Percentiles rank a stretch among this genome's conserved stretches.
Conservation (phyloP, 1,140 invertebrate genomes). For the Amyelois transitella region DNA sequence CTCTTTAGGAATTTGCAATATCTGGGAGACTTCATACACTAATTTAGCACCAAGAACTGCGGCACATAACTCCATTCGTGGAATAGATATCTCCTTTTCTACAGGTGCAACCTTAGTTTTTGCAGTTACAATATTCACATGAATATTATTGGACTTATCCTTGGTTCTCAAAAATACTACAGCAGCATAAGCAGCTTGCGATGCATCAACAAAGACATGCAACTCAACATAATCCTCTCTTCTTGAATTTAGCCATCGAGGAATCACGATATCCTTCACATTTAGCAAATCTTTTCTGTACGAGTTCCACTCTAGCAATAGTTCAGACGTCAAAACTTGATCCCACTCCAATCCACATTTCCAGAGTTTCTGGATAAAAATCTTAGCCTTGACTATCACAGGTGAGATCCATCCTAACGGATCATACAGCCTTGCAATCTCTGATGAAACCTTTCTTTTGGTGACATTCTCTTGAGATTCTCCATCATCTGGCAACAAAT, state of each 20-base stretch:
- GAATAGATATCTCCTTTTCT: too few relatives aligned
- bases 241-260: conserved; percentile 1
- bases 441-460: conserved; percentile 25
- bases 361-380: conserved; percentile 43
- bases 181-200: conserved; percentile 15
- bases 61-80: conserved; percentile 12
- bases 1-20: conserved; percentile 23
- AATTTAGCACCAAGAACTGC: conserved; percentile 19
- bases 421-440: conserved; percentile 37
- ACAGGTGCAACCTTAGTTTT: conserved; percentile 34
- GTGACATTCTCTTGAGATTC: too few relatives aligned
- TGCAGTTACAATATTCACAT: conserved; percentile 13
- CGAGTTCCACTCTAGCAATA: conserved; percentile 6
- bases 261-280: conserved; percentile 8
- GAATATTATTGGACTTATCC: background rate
- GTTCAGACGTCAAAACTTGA: conserved; percentile 9
- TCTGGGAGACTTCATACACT: conserved; percentile 8
- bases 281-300: conserved; percentile 8
- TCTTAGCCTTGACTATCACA: conserved; percentile 34
- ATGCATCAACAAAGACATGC: conserved; percentile 16
- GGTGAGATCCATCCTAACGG: conserved; percentile 32
- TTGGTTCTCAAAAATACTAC: conserved; percentile 1
- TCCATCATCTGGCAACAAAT: background rate
- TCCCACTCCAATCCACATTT: conserved; percentile 28
- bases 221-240: conserved; percentile 2